Percentiles rank a stretch among this genome's conserved stretches.
Conservation (phyloP, 2,797 vertebrate species). For the Cetoscarus ocellatus region DNA sequence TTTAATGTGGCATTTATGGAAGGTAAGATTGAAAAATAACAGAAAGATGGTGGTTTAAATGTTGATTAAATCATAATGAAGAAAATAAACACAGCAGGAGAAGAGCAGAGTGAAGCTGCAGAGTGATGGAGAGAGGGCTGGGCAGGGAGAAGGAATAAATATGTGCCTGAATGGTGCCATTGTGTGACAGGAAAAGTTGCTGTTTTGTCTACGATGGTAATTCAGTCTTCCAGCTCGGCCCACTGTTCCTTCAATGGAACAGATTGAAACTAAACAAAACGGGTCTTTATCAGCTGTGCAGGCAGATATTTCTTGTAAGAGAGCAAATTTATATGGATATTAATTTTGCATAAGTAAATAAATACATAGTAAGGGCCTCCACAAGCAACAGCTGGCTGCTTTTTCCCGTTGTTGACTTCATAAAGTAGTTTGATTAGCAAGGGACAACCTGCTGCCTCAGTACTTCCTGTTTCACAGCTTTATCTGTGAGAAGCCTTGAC, state of each 20-base stretch:
- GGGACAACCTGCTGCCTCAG: too few relatives aligned
- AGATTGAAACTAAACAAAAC: slow-evolving; percentile 28
- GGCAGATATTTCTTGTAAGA: neutral
- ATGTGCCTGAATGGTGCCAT: slow-evolving; percentile 47
- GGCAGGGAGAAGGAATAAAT: slow-evolving; percentile 1
- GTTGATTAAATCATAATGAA: neutral
- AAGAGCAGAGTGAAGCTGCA: neutral
- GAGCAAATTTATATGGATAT: neutral
- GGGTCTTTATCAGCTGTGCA: slow-evolving; percentile 8
- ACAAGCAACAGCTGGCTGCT: too few relatives aligned
- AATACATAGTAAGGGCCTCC: neutral
- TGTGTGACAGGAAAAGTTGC: slow-evolving; percentile 48
- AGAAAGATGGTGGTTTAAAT: neutral
- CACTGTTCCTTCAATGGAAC: slow-evolving; percentile 36
- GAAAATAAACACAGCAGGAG: neutral
- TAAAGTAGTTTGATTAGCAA: too few relatives aligned
- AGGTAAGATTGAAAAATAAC: neutral
- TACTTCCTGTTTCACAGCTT: too few relatives aligned
- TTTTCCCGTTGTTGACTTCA: too few relatives aligned
- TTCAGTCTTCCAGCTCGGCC: slow-evolving; percentile 22
- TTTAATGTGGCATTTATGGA: neutral
- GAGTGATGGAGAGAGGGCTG: neutral
- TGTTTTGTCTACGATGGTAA: slow-evolving; percentile 46
- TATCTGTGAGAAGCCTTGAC: too few relatives aligned
- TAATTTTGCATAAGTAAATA: neutral